Conservation (phyloP, 2,888 invertebrate genomes). For the Beris chalybata region DNA sequence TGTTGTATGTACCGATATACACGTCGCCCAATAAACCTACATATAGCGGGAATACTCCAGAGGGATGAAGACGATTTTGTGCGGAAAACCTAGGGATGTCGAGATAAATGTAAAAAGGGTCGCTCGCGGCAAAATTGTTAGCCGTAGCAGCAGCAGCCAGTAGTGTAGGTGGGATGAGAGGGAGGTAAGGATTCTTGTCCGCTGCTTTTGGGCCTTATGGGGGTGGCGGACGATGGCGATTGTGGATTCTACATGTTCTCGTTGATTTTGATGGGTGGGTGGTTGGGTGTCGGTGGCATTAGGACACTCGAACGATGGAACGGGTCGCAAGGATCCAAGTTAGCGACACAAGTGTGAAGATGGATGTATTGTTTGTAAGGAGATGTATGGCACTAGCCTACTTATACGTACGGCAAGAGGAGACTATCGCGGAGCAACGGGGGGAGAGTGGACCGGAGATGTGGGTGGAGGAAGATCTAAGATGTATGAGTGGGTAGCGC, state of each 20-base stretch:
- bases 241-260: slow-evolving; percentile 40
- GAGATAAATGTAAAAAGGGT: slow-evolving; percentile 45
- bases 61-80: slow-evolving; percentile 40
- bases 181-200: slow-evolving; percentile 31
- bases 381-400: slow-evolving; percentile 31
- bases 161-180: background rate
- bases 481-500: slow-evolving; percentile 35
- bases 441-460: slow-evolving; percentile 1
- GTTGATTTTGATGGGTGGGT: slow-evolving; percentile 37
- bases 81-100: slow-evolving; percentile 40
- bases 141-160: slow-evolving; percentile 39
- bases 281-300: slow-evolving; percentile 13
- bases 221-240: slow-evolving; percentile 37
- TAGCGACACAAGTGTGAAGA: slow-evolving; percentile 40
- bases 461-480: slow-evolving; percentile 9
- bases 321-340: slow-evolving; percentile 34
- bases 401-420: slow-evolving; percentile 22
- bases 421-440: slow-evolving; percentile 4
- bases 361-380: slow-evolving; percentile 40
- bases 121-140: slow-evolving; percentile 45
- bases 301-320: background rate
- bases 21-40: slow-evolving; percentile 27
- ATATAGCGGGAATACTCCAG: slow-evolving; percentile 25
- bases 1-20: slow-evolving; percentile 12
- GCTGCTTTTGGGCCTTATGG: slow-evolving; percentile 21